A percentile compares a stretch with the other conserved stretches of the same genome.
Evolutionary conservation across 1,140 invertebrate species (phyloP).

Genomic region (Temnothorax curvispinosus): DNA sequence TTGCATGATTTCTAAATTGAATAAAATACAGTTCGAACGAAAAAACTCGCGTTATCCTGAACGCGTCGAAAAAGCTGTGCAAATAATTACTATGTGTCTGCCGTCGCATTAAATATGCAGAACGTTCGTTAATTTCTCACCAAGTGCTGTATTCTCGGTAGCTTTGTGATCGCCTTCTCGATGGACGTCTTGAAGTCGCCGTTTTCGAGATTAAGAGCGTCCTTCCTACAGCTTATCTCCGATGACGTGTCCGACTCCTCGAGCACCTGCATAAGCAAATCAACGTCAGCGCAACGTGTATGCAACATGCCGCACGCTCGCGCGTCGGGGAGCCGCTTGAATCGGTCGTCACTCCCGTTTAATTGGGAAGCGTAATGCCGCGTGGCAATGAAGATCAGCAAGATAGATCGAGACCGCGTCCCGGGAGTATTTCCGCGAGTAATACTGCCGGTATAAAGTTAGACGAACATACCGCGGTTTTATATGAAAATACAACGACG

Average conservation of each 20-base stretch:
- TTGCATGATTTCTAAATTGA: neutral
- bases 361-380: conserved; percentile 33
- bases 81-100: conserved; percentile 10
- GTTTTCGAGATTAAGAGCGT: conserved; percentile 84
- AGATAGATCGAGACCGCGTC: neutral
- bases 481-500: neutral
- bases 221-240: conserved; percentile 86
- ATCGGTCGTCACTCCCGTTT: conserved; percentile 40
- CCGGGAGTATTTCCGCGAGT: neutral
- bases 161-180: conserved; percentile 85
- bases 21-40: neutral
- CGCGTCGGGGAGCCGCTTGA: neutral
- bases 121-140: conserved; percentile 73
- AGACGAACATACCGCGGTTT: neutral
- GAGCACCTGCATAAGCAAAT: conserved; percentile 83
- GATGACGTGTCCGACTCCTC: conserved; percentile 87
- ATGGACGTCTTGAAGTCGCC: conserved; percentile 85
- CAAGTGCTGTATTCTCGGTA: conserved; percentile 86
- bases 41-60: neutral
- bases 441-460: conserved; percentile 19
- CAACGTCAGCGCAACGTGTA: conserved; percentile 28
- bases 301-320: conserved; percentile 3
- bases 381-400: conserved; percentile 18
- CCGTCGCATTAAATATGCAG: neutral
- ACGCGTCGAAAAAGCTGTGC: neutral